Evolutionary conservation across 2,113 vertebrate species (phyloP).

Genomic region (Eidolon helvum): DNA sequence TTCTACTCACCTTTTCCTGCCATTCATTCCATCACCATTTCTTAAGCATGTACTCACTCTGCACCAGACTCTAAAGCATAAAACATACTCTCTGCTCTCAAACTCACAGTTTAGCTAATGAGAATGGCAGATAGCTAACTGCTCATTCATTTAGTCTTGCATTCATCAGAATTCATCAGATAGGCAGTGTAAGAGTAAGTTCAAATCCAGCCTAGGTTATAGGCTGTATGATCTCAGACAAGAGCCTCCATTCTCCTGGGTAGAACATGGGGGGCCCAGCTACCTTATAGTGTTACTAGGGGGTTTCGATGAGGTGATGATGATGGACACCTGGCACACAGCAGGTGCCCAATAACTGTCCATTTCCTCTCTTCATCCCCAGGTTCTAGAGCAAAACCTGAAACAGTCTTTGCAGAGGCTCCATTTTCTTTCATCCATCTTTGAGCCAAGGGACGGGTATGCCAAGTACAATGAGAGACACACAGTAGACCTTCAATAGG

Average conservation of each 20-base stretch:
- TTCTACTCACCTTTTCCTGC: background rate
- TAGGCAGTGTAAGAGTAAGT: background rate
- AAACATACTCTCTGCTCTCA: conserved; percentile 31
- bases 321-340: background rate
- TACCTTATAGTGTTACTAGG: no score
- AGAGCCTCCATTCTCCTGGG: background rate
- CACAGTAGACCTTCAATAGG: background rate
- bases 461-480: background rate
- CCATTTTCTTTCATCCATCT: background rate
- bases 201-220: background rate
- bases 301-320: background rate
- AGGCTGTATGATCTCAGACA: background rate
- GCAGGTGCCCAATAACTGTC: background rate
- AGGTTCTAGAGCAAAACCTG: background rate
- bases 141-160: background rate
- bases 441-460: background rate
- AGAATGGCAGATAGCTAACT: conserved; percentile 25
- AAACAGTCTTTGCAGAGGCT: background rate
- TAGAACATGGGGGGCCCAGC: background rate
- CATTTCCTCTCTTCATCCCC: background rate
- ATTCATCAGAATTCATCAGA: background rate
- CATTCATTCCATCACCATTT: background rate
- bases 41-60: background rate
- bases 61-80: conserved; percentile 14
- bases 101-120: conserved; percentile 22